Percentiles rank a stretch among this genome's conserved stretches.
Conservation (phyloP, 1,140 invertebrate genomes). For the Zaprionus africanus region DNA sequence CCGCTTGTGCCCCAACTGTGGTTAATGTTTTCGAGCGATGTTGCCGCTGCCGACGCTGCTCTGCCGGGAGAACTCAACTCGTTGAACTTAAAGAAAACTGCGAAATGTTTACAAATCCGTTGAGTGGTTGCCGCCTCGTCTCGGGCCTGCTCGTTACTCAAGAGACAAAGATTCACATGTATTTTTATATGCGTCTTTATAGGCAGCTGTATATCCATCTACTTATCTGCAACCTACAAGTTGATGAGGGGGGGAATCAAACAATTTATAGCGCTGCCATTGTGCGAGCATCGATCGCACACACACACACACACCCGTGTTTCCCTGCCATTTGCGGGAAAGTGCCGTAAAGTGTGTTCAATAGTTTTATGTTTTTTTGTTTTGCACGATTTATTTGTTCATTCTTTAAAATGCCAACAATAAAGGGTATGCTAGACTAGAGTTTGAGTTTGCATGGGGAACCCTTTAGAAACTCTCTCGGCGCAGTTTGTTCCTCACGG, state of each 20-base stretch:
- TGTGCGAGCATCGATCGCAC: not conserved
- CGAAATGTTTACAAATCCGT: slow-evolving; percentile 78
- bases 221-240: slow-evolving; percentile 46
- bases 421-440: slow-evolving; percentile 30
- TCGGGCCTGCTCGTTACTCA: slow-evolving; percentile 59
- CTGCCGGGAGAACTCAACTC: slow-evolving; percentile 47
- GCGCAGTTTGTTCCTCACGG: slow-evolving; percentile 75
- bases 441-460: slow-evolving; percentile 16
- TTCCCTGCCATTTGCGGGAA: not conserved
- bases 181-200: slow-evolving; percentile 78
- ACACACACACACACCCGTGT: not conserved
- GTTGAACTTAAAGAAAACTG: slow-evolving; percentile 45
- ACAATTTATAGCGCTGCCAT: slow-evolving; percentile 22
- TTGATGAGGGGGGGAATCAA: slow-evolving; percentile 32
- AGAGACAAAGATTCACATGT: slow-evolving; percentile 57
- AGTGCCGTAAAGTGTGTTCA: not conserved
- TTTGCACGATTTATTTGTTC: slow-evolving; percentile 41
- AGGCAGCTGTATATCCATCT: slow-evolving; percentile 43
- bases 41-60: not conserved
- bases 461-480: slow-evolving; percentile 69
- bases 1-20: slow-evolving; percentile 63
- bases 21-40: slow-evolving; percentile 45
- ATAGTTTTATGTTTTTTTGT: slow-evolving; percentile 6
- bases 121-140: slow-evolving; percentile 63
- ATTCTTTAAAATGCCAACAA: slow-evolving; percentile 30